phyloP scores from a whole-genome alignment of 2,113 vertebrate genomes.

The Turnix velox region DNA sequence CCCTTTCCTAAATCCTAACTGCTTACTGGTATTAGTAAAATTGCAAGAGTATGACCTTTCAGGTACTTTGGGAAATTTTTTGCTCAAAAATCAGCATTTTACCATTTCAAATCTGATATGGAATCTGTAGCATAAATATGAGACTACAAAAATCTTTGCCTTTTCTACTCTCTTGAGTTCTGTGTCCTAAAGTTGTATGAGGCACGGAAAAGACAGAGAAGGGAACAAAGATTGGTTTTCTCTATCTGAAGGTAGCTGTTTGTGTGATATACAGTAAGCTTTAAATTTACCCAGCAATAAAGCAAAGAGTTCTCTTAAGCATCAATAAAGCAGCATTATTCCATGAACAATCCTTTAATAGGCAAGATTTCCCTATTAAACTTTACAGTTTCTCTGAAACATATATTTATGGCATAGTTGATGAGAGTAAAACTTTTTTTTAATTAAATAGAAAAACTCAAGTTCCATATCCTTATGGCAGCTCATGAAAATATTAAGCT shows the following conservation, averaged over 20 bases:
- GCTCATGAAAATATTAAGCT: background rate
- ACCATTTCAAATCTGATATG: background rate
- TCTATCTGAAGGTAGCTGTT: background rate
- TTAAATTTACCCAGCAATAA: background rate
- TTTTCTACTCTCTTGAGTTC: background rate
- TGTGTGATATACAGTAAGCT: background rate
- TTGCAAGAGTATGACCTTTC: background rate
- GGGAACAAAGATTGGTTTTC: background rate
- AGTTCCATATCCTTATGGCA: background rate
- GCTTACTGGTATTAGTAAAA: background rate
- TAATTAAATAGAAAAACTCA: background rate
- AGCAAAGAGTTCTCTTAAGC: background rate
- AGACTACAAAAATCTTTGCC: background rate
- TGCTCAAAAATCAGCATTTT: background rate
- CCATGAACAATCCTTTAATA: background rate
- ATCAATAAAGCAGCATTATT: background rate
- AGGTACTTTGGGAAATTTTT: background rate
- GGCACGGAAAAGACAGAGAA: background rate
- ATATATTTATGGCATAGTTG: background rate
- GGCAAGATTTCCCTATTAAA: background rate
- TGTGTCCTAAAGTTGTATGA: background rate
- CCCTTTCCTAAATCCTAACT: background rate
- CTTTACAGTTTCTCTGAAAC: background rate
- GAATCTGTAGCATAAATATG: background rate
- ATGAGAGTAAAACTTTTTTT: background rate